Percentiles rank a stretch among this genome's conserved stretches.
These are phyloP conservation scores for Drosophila merina DNA, from an alignment of 2,888 invertebrate species.

Conservation along the genomic window DNA sequence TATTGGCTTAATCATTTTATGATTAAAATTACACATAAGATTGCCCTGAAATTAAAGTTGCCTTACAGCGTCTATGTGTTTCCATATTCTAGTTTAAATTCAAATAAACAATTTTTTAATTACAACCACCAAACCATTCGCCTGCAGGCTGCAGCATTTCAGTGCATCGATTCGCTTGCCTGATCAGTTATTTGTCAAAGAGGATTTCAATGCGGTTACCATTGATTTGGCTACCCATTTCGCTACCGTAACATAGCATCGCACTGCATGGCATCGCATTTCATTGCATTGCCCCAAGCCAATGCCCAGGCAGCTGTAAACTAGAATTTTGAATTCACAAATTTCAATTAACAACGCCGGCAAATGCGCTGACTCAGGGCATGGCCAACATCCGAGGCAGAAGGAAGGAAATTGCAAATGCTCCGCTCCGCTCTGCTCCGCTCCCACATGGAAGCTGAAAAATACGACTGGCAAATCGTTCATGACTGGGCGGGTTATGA, in stretches of 20 bases:
- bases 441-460: constrained; percentile 29
- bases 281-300: constrained; percentile 26
- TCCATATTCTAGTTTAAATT: background rate
- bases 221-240: constrained; percentile 2
- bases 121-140: constrained; percentile 26
- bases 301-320: constrained; percentile 58
- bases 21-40: background rate
- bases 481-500: constrained; percentile 40
- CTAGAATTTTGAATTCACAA: constrained; percentile 68
- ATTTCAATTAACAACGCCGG: constrained; percentile 65
- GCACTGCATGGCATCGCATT: constrained; percentile 15
- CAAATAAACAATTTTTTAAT: constrained; percentile 28
- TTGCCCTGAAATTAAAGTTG: background rate
- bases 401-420: constrained; percentile 2
- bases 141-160: background rate
- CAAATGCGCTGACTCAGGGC: constrained; percentile 63
- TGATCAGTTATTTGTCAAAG: constrained; percentile 46
- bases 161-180: constrained; percentile 32
- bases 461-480: constrained; percentile 45
- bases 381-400: constrained; percentile 5
- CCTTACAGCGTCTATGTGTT: background rate
- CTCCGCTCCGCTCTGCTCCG: background rate
- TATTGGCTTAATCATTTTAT: background rate
- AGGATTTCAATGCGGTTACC: constrained; percentile 31
- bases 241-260: constrained; percentile 3